These are phyloP conservation scores for Eulemur coronatus DNA, from an alignment of 2,797 vertebrate genomes.

Conservation along the genomic window DNA sequence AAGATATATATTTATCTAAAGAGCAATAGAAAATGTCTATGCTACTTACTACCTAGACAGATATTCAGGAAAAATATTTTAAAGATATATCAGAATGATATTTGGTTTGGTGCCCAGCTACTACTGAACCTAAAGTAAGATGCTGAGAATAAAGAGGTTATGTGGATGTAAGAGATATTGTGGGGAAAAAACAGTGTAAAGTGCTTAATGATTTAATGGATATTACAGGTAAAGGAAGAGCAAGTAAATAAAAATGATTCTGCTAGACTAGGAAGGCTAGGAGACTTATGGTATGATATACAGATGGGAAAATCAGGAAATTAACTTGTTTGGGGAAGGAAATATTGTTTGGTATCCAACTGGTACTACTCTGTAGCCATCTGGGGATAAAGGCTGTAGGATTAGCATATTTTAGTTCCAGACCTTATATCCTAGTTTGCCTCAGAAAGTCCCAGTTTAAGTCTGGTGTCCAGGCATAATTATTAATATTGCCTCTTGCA, in stretches of 20 bases:
- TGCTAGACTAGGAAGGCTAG: neutral
- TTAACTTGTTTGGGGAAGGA: neutral
- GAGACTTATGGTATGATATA: neutral
- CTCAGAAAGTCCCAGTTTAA: neutral
- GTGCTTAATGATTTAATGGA: neutral
- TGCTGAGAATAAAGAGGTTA: neutral
- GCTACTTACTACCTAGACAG: neutral
- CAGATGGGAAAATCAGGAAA: neutral
- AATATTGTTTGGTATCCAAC: neutral
- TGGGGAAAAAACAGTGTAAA: no score
- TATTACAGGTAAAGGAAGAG: neutral
- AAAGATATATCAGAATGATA: neutral
- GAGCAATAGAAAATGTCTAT: neutral
- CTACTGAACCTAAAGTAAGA: neutral
- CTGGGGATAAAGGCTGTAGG: rapidly evolving
- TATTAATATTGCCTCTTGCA: neutral
- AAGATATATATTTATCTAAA: neutral
- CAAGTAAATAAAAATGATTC: neutral
- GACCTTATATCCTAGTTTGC: neutral
- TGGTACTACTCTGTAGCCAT: neutral
- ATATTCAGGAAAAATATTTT: neutral
- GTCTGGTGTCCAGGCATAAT: neutral
- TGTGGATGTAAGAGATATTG: neutral
- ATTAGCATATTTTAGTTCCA: neutral
- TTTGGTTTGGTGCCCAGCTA: neutral